Evolutionary conservation across 2,113 vertebrate species (phyloP), one percentile per base, ranked within the genome.

Genomic region (Numida meleagris): DNA sequence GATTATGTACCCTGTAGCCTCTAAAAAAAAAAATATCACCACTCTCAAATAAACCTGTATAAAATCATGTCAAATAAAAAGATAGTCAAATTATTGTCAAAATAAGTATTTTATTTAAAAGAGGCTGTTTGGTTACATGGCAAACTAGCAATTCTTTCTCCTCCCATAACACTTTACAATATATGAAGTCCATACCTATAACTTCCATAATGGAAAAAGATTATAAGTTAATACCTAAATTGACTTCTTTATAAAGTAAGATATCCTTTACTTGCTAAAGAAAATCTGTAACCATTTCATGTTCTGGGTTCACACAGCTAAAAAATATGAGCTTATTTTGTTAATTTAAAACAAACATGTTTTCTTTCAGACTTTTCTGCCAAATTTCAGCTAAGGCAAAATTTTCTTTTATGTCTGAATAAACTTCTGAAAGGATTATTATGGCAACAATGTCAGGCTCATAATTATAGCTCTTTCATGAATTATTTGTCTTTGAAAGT

Each of bases 401-500:
- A 43, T 61, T 93, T 82, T 58, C 46, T 87, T 96, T 82, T 53
- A 87, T 65, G 66, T 86, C 70, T 94, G 53, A 57, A 58, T 71
- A 91, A 82, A 95, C 38, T 87, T 34, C 81, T 80, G 17, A 55
- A 93, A 65, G 45, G 74, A 79, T 90, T 94, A 73, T 91, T 83
- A 43, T 43, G 59, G 51, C 78, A 95, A 55, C 61, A 90, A 38
- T 46, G 76, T 90, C 91, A 92, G 77, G 62, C 45, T 88, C 18
- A 48, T 76, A 92, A 82, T 95, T 86, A 84, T 59, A 92, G 81
- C 67, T 61, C 53, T 85, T 88, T 65, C 1, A 1, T 91, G 51
- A 75, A 48, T 78, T 95, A 94, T 90, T 94, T 96, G 53, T 89
- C 77, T 93, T 83, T 94, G 83, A 94, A 95, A 75, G 33, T 84